phyloP scores from a whole-genome alignment of 2,888 invertebrate species.

The Zeuzera pyrina region DNA sequence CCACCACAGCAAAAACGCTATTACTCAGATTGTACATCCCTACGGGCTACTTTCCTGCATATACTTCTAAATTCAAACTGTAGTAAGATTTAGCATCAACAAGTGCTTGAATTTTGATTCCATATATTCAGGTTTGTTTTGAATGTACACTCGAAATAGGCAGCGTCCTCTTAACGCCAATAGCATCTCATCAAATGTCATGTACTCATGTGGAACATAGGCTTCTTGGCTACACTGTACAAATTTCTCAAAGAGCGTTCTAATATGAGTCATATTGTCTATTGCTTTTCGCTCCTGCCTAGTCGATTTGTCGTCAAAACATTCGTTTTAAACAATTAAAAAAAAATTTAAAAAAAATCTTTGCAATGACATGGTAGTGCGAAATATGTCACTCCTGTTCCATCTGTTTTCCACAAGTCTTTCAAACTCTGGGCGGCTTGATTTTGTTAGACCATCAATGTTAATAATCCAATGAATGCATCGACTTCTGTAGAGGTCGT shows the following conservation, averaged over 20 bases:
- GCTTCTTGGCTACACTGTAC: slow-evolving; percentile 5
- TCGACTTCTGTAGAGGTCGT: slow-evolving; percentile 11
- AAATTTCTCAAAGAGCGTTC: slow-evolving; percentile 6
- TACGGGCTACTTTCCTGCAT: too few species aligned
- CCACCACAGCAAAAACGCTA: too few species aligned
- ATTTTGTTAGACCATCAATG: slow-evolving; percentile 11
- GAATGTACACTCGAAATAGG: slow-evolving; percentile 2
- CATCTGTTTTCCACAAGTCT: slow-evolving; percentile 18
- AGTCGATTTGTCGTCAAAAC: slow-evolving; percentile 18
- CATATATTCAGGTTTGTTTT: background rate
- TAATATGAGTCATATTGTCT: slow-evolving; percentile 14
- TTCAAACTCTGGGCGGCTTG: slow-evolving; percentile 13
- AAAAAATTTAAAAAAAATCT: too few species aligned
- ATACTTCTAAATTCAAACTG: too few species aligned
- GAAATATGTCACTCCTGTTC: slow-evolving; percentile 22
- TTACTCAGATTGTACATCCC: too few species aligned
- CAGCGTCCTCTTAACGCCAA: slow-evolving; percentile 2
- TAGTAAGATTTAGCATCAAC: too few species aligned
- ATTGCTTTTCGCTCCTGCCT: slow-evolving; percentile 12
- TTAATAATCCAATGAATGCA: slow-evolving; percentile 16
- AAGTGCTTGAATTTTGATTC: too few species aligned
- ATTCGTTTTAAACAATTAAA: too few species aligned
- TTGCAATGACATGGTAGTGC: slow-evolving; percentile 15
- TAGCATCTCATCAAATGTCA: slow-evolving; percentile 2
- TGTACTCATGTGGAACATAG: slow-evolving; percentile 5